phyloP scores from a whole-genome alignment of 2,113 vertebrate genomes.

The Mungos mungo region DNA sequence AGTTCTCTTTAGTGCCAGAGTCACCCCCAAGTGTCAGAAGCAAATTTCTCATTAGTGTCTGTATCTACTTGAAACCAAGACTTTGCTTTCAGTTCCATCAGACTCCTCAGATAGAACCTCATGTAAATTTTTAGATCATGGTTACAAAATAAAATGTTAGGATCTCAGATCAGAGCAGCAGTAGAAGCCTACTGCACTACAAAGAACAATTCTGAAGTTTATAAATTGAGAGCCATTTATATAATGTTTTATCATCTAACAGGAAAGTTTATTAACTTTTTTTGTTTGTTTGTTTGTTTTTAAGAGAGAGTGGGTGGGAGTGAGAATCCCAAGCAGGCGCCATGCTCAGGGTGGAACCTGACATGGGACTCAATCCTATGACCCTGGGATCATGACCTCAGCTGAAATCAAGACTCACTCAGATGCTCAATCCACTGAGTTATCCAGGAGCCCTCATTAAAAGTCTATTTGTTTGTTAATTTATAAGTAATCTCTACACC shows the following conservation, averaged over 20 bases:
- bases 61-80: constrained; percentile 2
- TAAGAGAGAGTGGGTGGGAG: background rate
- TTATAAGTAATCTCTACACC: background rate
- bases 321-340: background rate
- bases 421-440: background rate
- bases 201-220: background rate
- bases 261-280: background rate
- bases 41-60: background rate
- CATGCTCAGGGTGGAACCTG: background rate
- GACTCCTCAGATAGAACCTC: background rate
- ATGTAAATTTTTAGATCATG: background rate
- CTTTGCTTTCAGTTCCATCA: background rate
- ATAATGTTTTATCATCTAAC: background rate
- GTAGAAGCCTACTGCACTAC: background rate
- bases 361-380: background rate
- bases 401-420: background rate
- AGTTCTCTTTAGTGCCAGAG: background rate
- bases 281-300: background rate
- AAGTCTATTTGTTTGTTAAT: background rate
- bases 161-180: background rate
- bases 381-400: background rate
- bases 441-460: background rate
- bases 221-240: background rate
- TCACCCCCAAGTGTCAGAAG: background rate
- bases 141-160: constrained; percentile 45